Conservation (phyloP, 1,140 invertebrate genomes). For the Nylanderia fulva region DNA sequence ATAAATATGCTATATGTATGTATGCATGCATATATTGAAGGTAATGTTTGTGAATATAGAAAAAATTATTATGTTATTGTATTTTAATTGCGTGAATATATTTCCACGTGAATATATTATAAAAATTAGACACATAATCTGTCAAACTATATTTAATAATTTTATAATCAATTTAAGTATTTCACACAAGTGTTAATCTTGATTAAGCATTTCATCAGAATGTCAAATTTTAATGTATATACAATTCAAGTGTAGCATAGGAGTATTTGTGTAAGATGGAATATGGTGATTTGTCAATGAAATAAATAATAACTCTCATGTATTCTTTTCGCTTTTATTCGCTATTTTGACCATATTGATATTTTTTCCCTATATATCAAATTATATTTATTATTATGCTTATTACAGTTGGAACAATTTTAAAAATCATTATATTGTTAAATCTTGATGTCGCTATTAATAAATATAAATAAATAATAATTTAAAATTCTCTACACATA, state of each 20-base stretch:
- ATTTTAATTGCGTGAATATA: neutral
- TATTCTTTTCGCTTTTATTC: neutral
- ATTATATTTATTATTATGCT: neutral
- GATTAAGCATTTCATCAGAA: neutral
- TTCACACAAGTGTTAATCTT: neutral
- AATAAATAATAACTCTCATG: constrained; percentile 24
- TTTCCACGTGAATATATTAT: neutral
- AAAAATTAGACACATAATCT: neutral
- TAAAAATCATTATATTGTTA: neutral
- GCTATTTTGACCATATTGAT: too few species aligned
- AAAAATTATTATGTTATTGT: neutral
- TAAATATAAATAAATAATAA: too few species aligned
- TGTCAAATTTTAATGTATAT: constrained; percentile 16
- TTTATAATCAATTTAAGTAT: neutral
- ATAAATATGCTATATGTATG: neutral
- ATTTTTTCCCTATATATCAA: neutral
- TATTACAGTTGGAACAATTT: too few species aligned
- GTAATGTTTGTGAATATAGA: constrained; percentile 27
- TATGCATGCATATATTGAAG: neutral
- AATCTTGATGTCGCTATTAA: neutral
- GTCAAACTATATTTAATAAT: neutral
- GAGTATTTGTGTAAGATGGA: constrained; percentile 32
- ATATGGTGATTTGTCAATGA: neutral
- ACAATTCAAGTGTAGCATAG: neutral
- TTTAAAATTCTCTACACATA: too few species aligned